Conservation (phyloP, 2,113 vertebrate species). For the Oceanites oceanicus region DNA sequence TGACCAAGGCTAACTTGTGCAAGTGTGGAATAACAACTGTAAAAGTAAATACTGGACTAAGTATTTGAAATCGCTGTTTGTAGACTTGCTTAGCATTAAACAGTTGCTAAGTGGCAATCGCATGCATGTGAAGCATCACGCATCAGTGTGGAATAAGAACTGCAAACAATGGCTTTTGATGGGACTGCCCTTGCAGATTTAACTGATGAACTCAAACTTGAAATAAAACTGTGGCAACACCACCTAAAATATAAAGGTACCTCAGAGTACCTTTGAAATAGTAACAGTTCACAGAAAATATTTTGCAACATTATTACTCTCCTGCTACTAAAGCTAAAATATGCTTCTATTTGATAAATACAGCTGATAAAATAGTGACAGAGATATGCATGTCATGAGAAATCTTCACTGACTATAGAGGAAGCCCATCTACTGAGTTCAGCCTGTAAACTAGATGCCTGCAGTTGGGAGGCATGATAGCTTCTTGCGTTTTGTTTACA, state of each 20-base stretch:
- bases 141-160: neutral
- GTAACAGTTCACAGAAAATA: neutral
- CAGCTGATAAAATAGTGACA: neutral
- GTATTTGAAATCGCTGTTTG: neutral
- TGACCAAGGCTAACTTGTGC: conserved; percentile 92
- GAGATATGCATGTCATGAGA: neutral
- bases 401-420: neutral
- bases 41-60: conserved; percentile 26
- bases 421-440: neutral
- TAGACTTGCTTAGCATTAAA: neutral
- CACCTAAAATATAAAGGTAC: neutral
- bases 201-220: neutral
- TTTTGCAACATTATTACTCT: neutral
- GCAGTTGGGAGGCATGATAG: neutral
- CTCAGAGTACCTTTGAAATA: neutral
- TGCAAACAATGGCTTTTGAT: neutral
- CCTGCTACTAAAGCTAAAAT: neutral
- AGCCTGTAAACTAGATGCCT: neutral
- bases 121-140: neutral
- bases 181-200: neutral
- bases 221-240: neutral
- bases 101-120: neutral
- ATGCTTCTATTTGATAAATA: neutral
- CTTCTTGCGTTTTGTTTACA: neutral
- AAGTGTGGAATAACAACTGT: conserved; percentile 97